Percentiles rank a stretch among this genome's conserved stretches.
These are phyloP conservation scores for Petaurus breviceps DNA, from an alignment of 2,113 vertebrate genomes.

Conservation along the genomic window DNA sequence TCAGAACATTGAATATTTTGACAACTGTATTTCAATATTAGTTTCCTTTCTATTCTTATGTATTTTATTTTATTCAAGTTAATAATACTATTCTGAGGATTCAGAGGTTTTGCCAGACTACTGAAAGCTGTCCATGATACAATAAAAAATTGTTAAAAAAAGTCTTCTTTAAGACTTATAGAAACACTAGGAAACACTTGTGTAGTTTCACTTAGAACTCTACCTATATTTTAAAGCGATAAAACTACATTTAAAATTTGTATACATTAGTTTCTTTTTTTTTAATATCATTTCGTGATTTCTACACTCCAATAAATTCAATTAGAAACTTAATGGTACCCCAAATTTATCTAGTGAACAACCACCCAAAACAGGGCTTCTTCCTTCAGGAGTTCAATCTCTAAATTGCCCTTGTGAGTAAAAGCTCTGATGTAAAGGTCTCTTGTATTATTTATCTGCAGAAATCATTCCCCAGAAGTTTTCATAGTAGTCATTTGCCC, in stretches of 20 bases:
- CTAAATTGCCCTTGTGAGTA: neutral
- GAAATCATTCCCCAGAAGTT: neutral
- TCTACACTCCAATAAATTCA: neutral
- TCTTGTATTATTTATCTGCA: neutral
- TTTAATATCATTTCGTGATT: neutral
- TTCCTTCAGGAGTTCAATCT: neutral
- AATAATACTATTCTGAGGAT: no score
- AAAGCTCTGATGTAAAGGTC: neutral
- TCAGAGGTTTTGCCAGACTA: no score
- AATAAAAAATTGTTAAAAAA: no score
- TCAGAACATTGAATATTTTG: no score
- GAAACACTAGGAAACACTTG: neutral
- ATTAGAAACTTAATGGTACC: neutral
- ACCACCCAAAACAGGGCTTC: neutral
- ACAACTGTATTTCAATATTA: no score
- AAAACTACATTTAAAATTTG: neutral
- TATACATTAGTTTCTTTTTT: neutral
- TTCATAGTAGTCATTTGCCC: neutral
- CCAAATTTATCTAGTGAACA: neutral
- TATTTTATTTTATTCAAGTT: no score
- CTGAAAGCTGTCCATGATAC: no score
- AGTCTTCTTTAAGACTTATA: neutral
- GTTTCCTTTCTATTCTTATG: no score
- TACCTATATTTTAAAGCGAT: no score
- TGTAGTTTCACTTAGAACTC: neutral